phyloP scores from a whole-genome alignment of 2,888 invertebrate genomes.

The Polia nebulosa region DNA sequence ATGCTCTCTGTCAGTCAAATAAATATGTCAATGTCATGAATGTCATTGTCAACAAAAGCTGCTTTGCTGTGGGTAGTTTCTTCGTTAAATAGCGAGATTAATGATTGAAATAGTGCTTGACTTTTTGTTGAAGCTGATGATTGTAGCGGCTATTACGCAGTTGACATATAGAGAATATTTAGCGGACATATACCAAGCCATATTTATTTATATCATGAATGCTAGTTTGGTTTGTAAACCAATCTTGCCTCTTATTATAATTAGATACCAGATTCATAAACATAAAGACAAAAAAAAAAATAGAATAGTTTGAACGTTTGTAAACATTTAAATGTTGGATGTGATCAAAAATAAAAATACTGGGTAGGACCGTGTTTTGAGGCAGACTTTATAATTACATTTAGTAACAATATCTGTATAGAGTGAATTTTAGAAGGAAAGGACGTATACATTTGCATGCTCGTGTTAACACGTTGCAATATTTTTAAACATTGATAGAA shows the following conservation, averaged over 20 bases:
- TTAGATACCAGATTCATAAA: constrained; percentile 9
- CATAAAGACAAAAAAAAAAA: neutral
- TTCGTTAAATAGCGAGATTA: neutral
- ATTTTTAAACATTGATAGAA: neutral
- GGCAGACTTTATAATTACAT: neutral
- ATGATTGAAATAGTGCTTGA: neutral
- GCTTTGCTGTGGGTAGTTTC: no score
- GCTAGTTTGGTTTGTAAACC: neutral
- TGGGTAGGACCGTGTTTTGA: neutral
- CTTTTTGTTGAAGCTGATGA: constrained; percentile 3
- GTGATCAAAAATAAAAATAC: constrained; percentile 4
- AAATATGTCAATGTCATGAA: no score
- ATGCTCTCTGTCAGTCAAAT: no score
- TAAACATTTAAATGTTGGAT: constrained; percentile 20
- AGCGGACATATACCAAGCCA: constrained; percentile 1
- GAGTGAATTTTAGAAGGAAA: neutral
- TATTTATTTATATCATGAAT: neutral
- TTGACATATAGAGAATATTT: constrained; percentile 9
- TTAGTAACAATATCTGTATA: neutral
- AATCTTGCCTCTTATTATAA: constrained; percentile 16
- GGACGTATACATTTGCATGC: neutral
- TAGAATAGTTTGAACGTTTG: constrained; percentile 10
- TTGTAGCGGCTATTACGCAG: neutral
- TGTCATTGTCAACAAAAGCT: no score
- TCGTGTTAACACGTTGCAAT: neutral